Evolutionary conservation across 1,140 invertebrate genomes (phyloP), one percentile per base, ranked within the genome.

Genomic region (Penaeus vannamei): DNA sequence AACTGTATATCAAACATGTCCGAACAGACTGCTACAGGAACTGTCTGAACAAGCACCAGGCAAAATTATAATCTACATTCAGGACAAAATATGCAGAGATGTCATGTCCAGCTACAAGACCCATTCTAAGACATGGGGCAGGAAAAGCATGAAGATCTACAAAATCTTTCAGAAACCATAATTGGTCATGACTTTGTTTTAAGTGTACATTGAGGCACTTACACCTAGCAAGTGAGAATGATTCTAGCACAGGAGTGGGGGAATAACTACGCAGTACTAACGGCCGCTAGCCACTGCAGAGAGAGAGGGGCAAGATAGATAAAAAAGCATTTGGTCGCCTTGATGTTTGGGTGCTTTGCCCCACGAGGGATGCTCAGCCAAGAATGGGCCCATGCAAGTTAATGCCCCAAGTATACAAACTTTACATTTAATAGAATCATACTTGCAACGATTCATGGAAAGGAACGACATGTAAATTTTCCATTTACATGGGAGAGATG

Each of bases 351-450:
- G 14, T 53, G 46, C 46, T 53, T 53, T 53, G 46, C 46, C 46
- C 46, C 46, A 53, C 46, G 46, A 53, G 46, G 46, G 46, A 53
- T 53, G 46, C 46, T 53, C 46, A 53, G 84, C 84, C 72, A 29
- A 76, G 42, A 85, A 20, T 60, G 83, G 83, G 84, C 72, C 72
- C 84, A 85, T 85, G 84, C 84, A 85, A 77, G 53, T 76, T 85
- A 26, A 66, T 85, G 84, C 66, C 84, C 83, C 64, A 85, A 64
- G 72, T 76, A n/a, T 19, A 85, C 69, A 69, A 85, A 20, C 46
- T 32, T 42, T 84, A 59, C 29, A 80, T 53, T 53, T 53, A 53
- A 53, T 53, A 53, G 46, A 53, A 5, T 53, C 79, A 84, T 60
- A 85, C 84, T 85, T 85, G 60, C 69, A 66, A 85, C 69, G 69